Percentiles rank a stretch among this genome's conserved stretches.
Evolutionary conservation across 2,888 invertebrate species (phyloP).

Genomic region (Heliconius charithonia): DNA sequence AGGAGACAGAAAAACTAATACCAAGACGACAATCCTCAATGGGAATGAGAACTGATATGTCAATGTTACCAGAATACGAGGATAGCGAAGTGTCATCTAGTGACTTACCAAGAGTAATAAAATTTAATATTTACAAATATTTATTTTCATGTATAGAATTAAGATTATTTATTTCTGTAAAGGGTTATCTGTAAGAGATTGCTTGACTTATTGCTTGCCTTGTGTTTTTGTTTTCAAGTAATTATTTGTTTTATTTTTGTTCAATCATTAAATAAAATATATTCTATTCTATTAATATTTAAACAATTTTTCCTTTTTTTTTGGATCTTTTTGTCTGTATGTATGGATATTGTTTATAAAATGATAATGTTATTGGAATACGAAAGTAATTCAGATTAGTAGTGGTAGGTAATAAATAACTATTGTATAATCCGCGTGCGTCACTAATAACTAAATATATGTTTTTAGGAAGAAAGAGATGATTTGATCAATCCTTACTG

Average conservation of each 20-base stretch:
- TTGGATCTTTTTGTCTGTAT: too few relatives aligned
- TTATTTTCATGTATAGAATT: not conserved
- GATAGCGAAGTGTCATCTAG: conserved; percentile 66
- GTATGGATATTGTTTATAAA: too few relatives aligned
- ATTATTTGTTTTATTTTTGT: too few relatives aligned
- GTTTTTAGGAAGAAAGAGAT: conserved; percentile 87
- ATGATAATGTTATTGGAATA: too few relatives aligned
- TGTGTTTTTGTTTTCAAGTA: too few relatives aligned
- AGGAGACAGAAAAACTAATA: conserved; percentile 48
- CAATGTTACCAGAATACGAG: conserved; percentile 65
- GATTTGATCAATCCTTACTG: conserved; percentile 95
- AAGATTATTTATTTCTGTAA: not conserved
- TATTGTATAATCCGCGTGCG: too few relatives aligned
- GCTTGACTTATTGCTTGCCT: too few relatives aligned
- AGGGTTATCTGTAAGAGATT: too few relatives aligned
- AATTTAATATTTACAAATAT: not conserved
- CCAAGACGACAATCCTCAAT: conserved; percentile 64
- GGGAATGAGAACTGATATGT: conserved; percentile 63
- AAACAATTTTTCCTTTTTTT: not conserved
- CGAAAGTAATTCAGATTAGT: too few relatives aligned
- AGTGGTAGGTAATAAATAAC: too few relatives aligned
- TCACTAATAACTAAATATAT: not conserved
- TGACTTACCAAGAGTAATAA: conserved; percentile 67
- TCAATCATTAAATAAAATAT: not conserved
- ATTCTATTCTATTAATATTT: not conserved